Percentiles rank a stretch among this genome's conserved stretches.
Evolutionary conservation across 2,888 invertebrate genomes (phyloP).

Genomic region (Trilocha varians): DNA sequence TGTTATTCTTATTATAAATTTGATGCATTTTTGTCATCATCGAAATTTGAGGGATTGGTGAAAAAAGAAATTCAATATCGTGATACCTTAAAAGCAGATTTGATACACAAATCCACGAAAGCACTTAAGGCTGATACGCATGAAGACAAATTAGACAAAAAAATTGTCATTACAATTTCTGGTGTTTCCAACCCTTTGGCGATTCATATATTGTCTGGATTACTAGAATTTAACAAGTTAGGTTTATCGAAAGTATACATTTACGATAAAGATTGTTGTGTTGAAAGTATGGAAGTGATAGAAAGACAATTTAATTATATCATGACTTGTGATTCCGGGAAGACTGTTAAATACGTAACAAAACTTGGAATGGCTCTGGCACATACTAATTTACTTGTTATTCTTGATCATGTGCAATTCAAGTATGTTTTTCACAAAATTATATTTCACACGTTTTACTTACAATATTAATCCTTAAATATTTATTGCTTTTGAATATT

Average conservation of each 20-base stretch:
- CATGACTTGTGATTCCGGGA: conserved; percentile 30
- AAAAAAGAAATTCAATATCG: conserved; percentile 37
- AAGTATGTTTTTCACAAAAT: conserved; percentile 30
- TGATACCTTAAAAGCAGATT: conserved; percentile 25
- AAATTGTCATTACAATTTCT: conserved; percentile 40
- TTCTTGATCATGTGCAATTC: conserved; percentile 59
- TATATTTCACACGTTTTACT: neutral
- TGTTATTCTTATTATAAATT: conserved; percentile 73
- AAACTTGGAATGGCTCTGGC: conserved; percentile 59
- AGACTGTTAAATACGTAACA: conserved; percentile 47
- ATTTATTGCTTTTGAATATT: conserved; percentile 2
- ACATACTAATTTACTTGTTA: conserved; percentile 64
- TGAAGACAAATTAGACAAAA: conserved; percentile 14
- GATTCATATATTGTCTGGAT: conserved; percentile 44
- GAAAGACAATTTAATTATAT: conserved; percentile 48
- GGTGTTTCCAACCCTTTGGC: conserved; percentile 43
- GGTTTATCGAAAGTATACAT: conserved; percentile 45
- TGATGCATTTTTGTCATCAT: conserved; percentile 38
- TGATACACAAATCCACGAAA: neutral
- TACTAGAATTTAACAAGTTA: conserved; percentile 33
- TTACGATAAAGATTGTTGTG: conserved; percentile 34
- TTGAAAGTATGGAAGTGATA: conserved; percentile 36
- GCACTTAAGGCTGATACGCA: conserved; percentile 6
- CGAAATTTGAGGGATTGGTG: conserved; percentile 37
- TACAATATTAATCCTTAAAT: neutral